Evolutionary conservation across 2,113 vertebrate species (phyloP), one percentile per base, ranked within the genome.

Genomic region (Athene cunicularia): DNA sequence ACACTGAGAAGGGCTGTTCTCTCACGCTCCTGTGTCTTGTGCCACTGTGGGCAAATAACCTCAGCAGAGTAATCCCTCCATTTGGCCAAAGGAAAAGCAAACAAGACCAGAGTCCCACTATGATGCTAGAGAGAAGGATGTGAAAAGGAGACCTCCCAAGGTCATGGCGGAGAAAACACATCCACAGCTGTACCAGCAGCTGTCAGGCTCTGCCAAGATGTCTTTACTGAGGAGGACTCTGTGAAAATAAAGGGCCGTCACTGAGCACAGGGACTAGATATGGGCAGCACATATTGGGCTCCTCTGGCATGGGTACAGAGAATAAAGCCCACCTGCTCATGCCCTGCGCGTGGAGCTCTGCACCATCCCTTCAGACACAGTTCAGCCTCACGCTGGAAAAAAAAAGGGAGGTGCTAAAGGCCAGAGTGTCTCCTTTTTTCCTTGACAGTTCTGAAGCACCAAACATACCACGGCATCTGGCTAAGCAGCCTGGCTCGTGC

Each of bases 401-500:
- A 85, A 37, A 86, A 79, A 91, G 58, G 75, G n/a, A 82, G 23
- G 41, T 92, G 41, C 81, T 74, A 81, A 75, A 93, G 76, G 79
- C 39, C 32, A 3, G 63, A 68, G 50, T 45, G 49, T 80, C 77
- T 96, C 76, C 52, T 52, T 91, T 68, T 70, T 66, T 50, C 32
- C 67, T 74, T 89, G 93, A 95, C 95, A 95, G 91, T 85, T 95
- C 71, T 80, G 93, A 86, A 97, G 68, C 70, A 80, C 80, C 74
- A 85, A 90, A 84, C 39, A 74, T 81, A 75, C 71, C 72, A 64
- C 74, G 85, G 91, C 96, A 96, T 92, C 95, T 90, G 90, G 94
- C 94, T 75, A 56, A 90, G 83, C 88, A 97, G 95, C 76, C 88
- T 76, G 81, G 93, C 35, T 24, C 66, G 45, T 18, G 41, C 72